Base-by-base conservation (phyloP, 2,888 invertebrate genomes). In the Pachycephus smyrnensis region DNA sequence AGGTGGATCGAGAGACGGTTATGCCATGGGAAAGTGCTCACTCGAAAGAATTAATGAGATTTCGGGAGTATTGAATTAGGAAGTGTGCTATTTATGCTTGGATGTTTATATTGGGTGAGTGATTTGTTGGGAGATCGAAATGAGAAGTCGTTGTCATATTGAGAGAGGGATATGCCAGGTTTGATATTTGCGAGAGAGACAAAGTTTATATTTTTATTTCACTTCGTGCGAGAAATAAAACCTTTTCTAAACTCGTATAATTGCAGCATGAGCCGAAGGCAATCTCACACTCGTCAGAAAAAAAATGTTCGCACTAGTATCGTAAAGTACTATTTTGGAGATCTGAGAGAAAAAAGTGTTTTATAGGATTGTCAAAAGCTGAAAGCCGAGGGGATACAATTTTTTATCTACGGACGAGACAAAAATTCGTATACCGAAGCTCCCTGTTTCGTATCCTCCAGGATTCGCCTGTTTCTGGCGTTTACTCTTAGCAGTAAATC, bases 381-480 rank as follows among this genome's bases (percentile, higher is more conserved):
- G 23, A 40, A 40, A 0, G 15, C 15, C 40, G 23, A 55, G 40
- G 23, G 23, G 15, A 55, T 23, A 55, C 15, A 55, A 40, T 9
- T 23, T 55, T 9, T 40, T 40, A 15, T 15, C 6, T 15, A 55
- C 15, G 35, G 6, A 35, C 23, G 2, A 9, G 9, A 23, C 40
- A 55, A 55, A 23, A 55, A 55, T 40, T 15, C 40, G 6, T 40
- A 15, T 55, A 23, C 40, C 40, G 40, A 55, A 55, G 23, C 32
- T 30, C 40, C 75, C 11, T 23, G 30, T 30, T 9, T 36, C 33
- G 9, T 40, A 55, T 36, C 31, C 79, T 75, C 40, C 77, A 30
- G 75, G 77, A 75, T 76, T 75, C 75, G 81, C 77, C 83, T 86
- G 86, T 77, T 77, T 73, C 69, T 86, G 86, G 84, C 86, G 76